A percentile compares a stretch with the other conserved stretches of the same genome.
Evolutionary conservation across 2,113 vertebrate species (phyloP).

Genomic region (Delphinapterus leucas): DNA sequence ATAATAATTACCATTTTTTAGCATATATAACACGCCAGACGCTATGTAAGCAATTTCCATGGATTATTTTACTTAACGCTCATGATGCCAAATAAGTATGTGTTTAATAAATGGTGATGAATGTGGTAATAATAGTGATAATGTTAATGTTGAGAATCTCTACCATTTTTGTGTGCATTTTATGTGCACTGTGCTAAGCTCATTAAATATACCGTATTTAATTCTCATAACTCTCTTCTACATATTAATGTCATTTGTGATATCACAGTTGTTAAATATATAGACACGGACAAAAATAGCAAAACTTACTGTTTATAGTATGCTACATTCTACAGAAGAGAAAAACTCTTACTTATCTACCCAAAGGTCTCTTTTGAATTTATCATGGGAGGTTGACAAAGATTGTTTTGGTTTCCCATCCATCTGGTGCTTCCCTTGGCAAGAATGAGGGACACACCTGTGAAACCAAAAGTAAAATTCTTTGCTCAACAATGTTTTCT

Average conservation of each 20-base stretch:
- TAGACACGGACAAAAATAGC: neutral
- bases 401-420: neutral
- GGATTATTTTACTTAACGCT: neutral
- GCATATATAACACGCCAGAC: neutral
- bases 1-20: neutral
- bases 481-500: neutral
- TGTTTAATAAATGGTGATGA: neutral
- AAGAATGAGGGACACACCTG: neutral
- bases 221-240: neutral
- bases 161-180: neutral
- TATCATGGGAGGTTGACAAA: neutral
- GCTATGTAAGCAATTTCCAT: neutral
- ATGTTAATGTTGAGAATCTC: neutral
- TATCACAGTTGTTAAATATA: neutral
- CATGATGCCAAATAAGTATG: neutral
- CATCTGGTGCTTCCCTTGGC: neutral
- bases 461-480: neutral
- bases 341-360: neutral
- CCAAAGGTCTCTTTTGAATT: neutral
- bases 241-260: neutral
- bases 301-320: neutral
- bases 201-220: neutral
- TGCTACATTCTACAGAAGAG: neutral
- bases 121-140: neutral
- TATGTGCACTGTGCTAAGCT: neutral